phyloP scores from a whole-genome alignment of 2,797 vertebrate genomes.

The Siniperca undulata region DNA sequence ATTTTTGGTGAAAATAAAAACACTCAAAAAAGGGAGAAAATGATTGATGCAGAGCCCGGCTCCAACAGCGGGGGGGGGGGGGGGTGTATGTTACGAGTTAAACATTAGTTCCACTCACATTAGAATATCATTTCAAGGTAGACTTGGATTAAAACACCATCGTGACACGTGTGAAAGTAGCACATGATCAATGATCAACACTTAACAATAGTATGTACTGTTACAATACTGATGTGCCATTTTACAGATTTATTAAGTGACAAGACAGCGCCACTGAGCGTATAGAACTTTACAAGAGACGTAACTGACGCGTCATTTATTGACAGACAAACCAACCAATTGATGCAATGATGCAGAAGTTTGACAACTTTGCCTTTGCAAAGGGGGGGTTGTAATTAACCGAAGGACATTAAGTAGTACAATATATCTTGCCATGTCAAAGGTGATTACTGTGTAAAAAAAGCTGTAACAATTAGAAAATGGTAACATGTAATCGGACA shows the following conservation, averaged over 20 bases:
- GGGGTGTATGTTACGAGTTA: background rate
- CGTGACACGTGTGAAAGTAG: background rate
- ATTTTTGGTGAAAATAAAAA: background rate
- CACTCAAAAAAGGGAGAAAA: background rate
- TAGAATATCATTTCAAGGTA: background rate
- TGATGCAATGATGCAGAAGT: slow-evolving; percentile 50
- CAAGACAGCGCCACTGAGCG: slow-evolving; percentile 33
- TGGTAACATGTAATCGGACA: background rate
- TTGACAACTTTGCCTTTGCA: slow-evolving; percentile 57
- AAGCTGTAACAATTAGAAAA: background rate
- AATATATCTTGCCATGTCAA: background rate
- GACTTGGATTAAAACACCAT: background rate
- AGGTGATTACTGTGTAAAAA: background rate
- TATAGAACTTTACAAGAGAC: background rate
- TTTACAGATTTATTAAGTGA: background rate
- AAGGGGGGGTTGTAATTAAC: background rate
- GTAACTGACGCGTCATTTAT: slow-evolving; percentile 52
- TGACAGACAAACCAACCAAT: slow-evolving; percentile 53
- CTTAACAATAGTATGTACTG: background rate
- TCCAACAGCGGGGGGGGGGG: too few species aligned
- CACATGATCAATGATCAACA: background rate
- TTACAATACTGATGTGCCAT: background rate
- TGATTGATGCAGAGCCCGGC: too few species aligned
- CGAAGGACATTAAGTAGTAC: background rate
- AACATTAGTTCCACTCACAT: background rate